A percentile compares a stretch with the other conserved stretches of the same genome.
These are phyloP conservation scores for Trilocha varians DNA, from an alignment of 2,888 invertebrate genomes.

Conservation along the genomic window DNA sequence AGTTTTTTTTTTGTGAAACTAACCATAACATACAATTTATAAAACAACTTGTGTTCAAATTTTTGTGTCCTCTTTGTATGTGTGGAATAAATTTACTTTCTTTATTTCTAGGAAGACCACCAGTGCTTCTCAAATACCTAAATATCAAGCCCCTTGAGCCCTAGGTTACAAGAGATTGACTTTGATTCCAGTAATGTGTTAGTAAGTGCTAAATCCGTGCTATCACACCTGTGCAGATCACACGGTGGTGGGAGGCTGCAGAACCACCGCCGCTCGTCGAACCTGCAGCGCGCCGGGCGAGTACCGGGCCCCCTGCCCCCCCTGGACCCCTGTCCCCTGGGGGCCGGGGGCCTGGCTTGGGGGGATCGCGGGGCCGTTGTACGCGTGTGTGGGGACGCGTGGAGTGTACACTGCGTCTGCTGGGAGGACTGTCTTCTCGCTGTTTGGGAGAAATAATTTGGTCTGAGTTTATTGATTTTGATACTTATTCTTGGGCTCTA, in stretches of 20 bases:
- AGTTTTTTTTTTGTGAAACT: too few species aligned
- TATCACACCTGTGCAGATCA: constrained; percentile 36
- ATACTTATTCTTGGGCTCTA: too few species aligned
- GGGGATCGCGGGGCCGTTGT: constrained; percentile 66
- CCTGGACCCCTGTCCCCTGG: constrained; percentile 82
- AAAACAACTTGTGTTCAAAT: too few species aligned
- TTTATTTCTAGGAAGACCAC: too few species aligned
- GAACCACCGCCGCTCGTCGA: constrained; percentile 90
- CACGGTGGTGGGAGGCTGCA: constrained; percentile 90
- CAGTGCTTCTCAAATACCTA: too few species aligned
- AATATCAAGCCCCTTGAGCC: too few species aligned
- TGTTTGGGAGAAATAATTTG: constrained; percentile 12
- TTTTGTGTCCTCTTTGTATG: too few species aligned
- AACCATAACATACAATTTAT: too few species aligned
- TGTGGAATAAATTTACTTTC: too few species aligned
- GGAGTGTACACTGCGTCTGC: constrained; percentile 84
- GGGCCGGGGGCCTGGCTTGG: constrained; percentile 72
- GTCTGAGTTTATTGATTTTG: too few species aligned
- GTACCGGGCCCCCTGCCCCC: constrained; percentile 75
- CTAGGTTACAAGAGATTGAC: too few species aligned
- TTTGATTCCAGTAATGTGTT: neutral
- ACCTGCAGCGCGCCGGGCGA: constrained; percentile 88
- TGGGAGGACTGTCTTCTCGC: constrained; percentile 76
- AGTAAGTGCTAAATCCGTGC: constrained; percentile 13
- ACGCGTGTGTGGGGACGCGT: constrained; percentile 36